Evolutionary conservation across 2,888 invertebrate species (phyloP).

Genomic region (Mayetiola destructor): DNA sequence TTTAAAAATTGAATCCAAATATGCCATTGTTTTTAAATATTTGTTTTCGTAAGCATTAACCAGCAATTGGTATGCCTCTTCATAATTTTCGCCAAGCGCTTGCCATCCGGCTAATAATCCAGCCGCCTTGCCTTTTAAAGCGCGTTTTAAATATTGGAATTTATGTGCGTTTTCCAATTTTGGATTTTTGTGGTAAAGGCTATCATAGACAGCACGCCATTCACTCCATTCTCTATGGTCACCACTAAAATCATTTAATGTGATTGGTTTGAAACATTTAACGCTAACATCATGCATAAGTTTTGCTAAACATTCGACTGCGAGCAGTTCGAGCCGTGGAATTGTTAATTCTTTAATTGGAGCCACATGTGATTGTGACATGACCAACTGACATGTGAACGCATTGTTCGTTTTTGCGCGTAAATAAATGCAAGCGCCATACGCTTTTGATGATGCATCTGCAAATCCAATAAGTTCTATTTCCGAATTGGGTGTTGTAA

Average conservation of each 20-base stretch:
- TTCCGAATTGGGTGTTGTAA: not conserved
- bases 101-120: not conserved
- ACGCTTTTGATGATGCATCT: conserved; percentile 17
- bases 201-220: not conserved
- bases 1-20: not conserved
- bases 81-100: not conserved
- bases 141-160: not conserved
- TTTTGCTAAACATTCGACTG: no score
- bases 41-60: not conserved
- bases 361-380: conserved; percentile 17
- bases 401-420: not conserved
- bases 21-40: not conserved
- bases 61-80: not conserved
- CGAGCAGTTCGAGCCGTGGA: conserved; percentile 23
- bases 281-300: no score
- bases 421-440: conserved; percentile 15
- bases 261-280: no score
- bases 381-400: not conserved
- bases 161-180: not conserved
- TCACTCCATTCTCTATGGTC: not conserved
- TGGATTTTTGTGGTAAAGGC: not conserved
- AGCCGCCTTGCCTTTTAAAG: not conserved
- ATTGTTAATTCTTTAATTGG: conserved; percentile 20
- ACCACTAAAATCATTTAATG: no score
- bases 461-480: conserved; percentile 17